Conservation (phyloP, 2,113 vertebrate species). For the Clarias macrocephalus region DNA sequence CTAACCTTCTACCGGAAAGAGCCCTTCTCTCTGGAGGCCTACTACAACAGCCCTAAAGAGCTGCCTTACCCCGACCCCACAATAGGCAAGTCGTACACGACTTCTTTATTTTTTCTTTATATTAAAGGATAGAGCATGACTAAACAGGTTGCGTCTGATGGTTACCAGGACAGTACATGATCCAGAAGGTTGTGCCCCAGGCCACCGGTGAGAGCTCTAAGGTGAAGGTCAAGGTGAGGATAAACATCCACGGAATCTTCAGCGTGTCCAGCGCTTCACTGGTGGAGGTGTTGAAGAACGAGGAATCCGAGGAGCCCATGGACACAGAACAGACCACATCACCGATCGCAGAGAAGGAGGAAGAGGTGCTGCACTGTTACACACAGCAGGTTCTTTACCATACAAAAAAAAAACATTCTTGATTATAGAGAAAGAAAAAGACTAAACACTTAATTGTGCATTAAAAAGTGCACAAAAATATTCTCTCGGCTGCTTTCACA, state of each 20-base stretch:
- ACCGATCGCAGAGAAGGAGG: constrained; percentile 73
- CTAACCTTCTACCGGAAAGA: constrained; percentile 97
- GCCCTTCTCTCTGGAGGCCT: constrained; percentile 90
- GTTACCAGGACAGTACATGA: constrained; percentile 83
- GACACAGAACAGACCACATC: constrained; percentile 84
- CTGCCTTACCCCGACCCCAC: constrained; percentile 92
- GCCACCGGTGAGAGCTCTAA: constrained; percentile 91
- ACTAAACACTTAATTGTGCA: too few relatives aligned
- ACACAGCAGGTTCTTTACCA: not conserved
- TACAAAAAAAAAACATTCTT: too few relatives aligned
- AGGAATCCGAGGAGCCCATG: constrained; percentile 80
- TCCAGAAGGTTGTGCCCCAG: constrained; percentile 94
- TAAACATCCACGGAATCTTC: constrained; percentile 93
- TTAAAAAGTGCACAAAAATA: too few relatives aligned
- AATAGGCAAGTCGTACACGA: constrained; percentile 78
- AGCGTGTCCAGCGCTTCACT: constrained; percentile 89
- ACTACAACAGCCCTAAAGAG: constrained; percentile 85
- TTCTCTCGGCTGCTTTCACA: too few relatives aligned
- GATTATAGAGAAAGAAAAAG: too few relatives aligned
- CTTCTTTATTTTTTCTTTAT: not conserved
- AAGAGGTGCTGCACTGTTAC: constrained; percentile 62
- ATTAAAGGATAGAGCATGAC: not conserved
- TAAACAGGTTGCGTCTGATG: not conserved
- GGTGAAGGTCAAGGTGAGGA: constrained; percentile 92
- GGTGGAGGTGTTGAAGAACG: constrained; percentile 83